Conservation (phyloP, 2,888 invertebrate genomes). For the Lasius platythorax region DNA sequence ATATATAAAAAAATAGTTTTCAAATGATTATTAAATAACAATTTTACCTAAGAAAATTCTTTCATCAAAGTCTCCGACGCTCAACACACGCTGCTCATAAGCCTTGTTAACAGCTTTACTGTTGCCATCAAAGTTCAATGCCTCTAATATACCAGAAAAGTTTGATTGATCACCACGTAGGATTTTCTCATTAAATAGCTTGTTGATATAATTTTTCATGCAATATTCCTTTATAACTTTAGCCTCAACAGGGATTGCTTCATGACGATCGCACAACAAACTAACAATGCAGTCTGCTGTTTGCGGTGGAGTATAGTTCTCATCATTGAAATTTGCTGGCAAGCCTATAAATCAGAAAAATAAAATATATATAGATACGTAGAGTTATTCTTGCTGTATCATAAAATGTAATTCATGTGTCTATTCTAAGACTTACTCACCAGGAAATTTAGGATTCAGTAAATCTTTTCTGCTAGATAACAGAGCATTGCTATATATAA, state of each 20-base stretch:
- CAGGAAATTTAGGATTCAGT: slow-evolving; percentile 94
- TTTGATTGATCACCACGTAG: slow-evolving; percentile 91
- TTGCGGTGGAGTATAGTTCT: slow-evolving; percentile 88
- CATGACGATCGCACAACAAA: slow-evolving; percentile 92
- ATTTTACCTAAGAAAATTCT: slow-evolving; percentile 95
- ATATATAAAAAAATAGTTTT: not conserved
- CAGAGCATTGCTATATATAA: slow-evolving; percentile 95
- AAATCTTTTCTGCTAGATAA: slow-evolving; percentile 93
- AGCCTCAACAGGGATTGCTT: slow-evolving; percentile 95
- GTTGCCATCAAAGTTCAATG: slow-evolving; percentile 94
- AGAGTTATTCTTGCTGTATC: not conserved
- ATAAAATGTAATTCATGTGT: not conserved
- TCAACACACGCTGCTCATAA: slow-evolving; percentile 96
- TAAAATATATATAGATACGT: slow-evolving; percentile 1
- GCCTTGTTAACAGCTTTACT: slow-evolving; percentile 93
- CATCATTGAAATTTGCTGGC: slow-evolving; percentile 90
- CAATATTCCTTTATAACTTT: slow-evolving; percentile 96
- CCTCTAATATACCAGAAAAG: slow-evolving; percentile 92
- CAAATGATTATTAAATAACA: not conserved
- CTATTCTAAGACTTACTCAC: slow-evolving; percentile 85
- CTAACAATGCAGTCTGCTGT: slow-evolving; percentile 94
- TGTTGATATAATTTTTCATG: slow-evolving; percentile 92
- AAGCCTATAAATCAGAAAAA: slow-evolving; percentile 87
- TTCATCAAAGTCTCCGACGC: slow-evolving; percentile 98
- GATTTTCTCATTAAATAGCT: slow-evolving; percentile 91